phyloP scores from a whole-genome alignment of 2,888 invertebrate genomes.

The Theretra japonica region DNA sequence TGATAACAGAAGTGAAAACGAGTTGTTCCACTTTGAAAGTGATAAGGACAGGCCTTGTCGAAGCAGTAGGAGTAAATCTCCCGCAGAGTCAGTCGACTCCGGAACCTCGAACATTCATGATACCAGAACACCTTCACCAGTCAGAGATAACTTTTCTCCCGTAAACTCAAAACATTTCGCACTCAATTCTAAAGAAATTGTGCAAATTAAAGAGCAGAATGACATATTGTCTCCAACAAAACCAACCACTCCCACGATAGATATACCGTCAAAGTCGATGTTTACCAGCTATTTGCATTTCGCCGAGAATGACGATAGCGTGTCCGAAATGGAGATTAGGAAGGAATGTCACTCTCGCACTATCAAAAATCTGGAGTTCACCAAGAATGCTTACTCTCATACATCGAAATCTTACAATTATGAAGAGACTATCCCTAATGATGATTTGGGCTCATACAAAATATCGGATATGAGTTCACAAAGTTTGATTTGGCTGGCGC shows the following conservation, averaged over 20 bases:
- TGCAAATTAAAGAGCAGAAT: conserved; percentile 52
- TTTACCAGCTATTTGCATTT: conserved; percentile 81
- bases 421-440: conserved; percentile 54
- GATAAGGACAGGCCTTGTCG: conserved; percentile 75
- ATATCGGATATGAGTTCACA: conserved; percentile 95
- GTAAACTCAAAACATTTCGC: conserved; percentile 57
- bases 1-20: conserved; percentile 90
- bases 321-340: conserved; percentile 53
- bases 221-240: conserved; percentile 50
- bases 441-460: conserved; percentile 73
- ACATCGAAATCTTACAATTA: conserved; percentile 46
- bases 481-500: conserved; percentile 95
- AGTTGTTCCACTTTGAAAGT: conserved; percentile 82
- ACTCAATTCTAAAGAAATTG: conserved; percentile 40
- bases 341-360: conserved; percentile 50
- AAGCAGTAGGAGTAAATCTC: conserved; percentile 75
- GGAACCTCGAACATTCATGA: conserved; percentile 66
- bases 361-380: conserved; percentile 60
- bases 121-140: conserved; percentile 71
- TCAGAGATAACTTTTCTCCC: conserved; percentile 72
- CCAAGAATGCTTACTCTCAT: conserved; percentile 43
- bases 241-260: conserved; percentile 88
- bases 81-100: conserved; percentile 74
- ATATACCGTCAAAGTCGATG: conserved; percentile 85
- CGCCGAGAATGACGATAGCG: conserved; percentile 61